These are phyloP conservation scores for Athene cunicularia DNA, from an alignment of 2,113 vertebrate genomes.

Conservation along the genomic window DNA sequence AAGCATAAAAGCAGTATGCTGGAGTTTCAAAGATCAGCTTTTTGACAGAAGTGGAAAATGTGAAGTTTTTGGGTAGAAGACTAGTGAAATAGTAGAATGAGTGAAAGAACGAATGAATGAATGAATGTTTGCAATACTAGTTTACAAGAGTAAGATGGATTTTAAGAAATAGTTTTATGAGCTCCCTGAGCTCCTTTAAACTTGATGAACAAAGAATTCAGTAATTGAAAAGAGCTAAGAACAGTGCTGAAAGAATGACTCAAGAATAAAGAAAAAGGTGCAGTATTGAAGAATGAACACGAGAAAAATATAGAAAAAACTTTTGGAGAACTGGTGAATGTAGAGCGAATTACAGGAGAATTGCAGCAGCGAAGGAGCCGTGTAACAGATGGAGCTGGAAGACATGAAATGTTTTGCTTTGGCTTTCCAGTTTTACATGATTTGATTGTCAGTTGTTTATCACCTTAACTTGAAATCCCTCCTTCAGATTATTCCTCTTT, in stretches of 20 bases:
- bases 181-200: slow-evolving; percentile 1
- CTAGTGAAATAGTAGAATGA: neutral
- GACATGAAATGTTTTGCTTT: neutral
- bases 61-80: neutral
- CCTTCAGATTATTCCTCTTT: neutral
- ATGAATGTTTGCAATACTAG: neutral
- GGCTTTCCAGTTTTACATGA: neutral
- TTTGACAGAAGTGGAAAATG: neutral
- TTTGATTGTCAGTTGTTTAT: neutral
- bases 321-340: neutral
- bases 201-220: neutral
- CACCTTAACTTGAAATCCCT: neutral
- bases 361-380: neutral
- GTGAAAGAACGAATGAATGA: neutral
- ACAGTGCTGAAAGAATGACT: neutral
- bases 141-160: neutral
- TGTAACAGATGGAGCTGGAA: neutral
- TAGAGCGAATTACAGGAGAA: neutral
- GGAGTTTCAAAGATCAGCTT: neutral
- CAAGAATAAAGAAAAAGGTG: neutral
- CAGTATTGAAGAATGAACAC: neutral
- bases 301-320: neutral
- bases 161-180: neutral
- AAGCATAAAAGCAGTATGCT: neutral
- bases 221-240: slow-evolving; percentile 11